Evolutionary conservation across 2,797 vertebrate species (phyloP).

Genomic region (Rhabdophis nuchalis): DNA sequence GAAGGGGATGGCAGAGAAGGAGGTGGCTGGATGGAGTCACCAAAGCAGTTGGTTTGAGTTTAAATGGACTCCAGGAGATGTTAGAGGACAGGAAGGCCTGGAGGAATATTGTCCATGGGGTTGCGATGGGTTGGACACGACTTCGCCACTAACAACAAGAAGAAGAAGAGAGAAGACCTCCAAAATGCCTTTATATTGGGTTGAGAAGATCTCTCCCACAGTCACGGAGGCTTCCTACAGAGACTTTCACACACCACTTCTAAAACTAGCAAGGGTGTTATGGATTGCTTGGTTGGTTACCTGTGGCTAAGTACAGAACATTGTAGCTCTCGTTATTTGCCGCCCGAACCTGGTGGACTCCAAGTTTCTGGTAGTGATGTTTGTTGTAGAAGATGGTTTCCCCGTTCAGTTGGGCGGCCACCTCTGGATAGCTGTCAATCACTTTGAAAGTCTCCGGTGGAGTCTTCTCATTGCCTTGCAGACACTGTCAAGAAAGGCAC

Average conservation of each 20-base stretch:
- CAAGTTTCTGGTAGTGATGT: constrained; percentile 68
- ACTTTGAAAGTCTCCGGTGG: constrained; percentile 72
- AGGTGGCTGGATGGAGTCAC: too few species aligned
- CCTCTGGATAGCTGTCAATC: constrained; percentile 70
- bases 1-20: too few species aligned
- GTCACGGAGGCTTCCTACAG: neutral
- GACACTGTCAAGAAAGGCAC: constrained; percentile 59
- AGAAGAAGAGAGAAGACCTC: neutral
- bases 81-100: too few species aligned
- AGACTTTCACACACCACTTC: neutral
- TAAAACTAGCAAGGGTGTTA: neutral
- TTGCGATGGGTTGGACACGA: too few species aligned
- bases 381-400: constrained; percentile 69
- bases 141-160: too few species aligned
- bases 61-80: too few species aligned
- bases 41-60: too few species aligned
- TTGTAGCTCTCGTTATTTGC: constrained; percentile 35
- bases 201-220: neutral
- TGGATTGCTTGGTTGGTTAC: constrained; percentile 35
- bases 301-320: constrained; percentile 71
- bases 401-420: constrained; percentile 65
- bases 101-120: too few species aligned
- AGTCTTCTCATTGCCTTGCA: constrained; percentile 56
- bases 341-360: constrained; percentile 58
- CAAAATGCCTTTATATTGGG: neutral